A percentile compares a stretch with the other conserved stretches of the same genome.
These are phyloP conservation scores for Echinops telfairi DNA, from an alignment of 2,113 vertebrate genomes.

Conservation along the genomic window DNA sequence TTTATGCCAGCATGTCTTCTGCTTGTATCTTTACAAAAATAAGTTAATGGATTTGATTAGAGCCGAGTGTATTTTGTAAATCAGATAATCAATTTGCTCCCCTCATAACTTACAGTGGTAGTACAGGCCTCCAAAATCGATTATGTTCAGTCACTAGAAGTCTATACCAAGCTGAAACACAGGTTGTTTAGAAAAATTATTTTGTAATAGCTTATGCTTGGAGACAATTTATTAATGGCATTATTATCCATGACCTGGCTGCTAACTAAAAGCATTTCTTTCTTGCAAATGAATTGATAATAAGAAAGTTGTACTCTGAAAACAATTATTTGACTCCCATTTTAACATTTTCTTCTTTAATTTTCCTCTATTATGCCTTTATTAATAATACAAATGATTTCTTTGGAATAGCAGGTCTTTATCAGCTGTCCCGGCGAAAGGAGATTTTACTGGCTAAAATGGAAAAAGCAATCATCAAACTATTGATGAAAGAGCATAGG, in stretches of 20 bases:
- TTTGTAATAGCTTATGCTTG: not conserved
- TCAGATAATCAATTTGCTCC: not conserved
- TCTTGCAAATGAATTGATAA: slow-evolving; percentile 36
- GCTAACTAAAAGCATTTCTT: slow-evolving; percentile 32
- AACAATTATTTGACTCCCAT: not conserved
- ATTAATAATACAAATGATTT: not conserved
- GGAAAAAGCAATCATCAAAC: not conserved
- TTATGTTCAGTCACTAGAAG: not conserved
- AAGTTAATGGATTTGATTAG: not conserved
- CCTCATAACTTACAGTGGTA: not conserved
- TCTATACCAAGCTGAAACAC: not conserved
- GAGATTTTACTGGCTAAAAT: slow-evolving; percentile 38
- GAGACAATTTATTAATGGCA: not conserved
- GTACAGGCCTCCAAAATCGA: not conserved
- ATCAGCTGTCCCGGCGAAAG: not conserved
- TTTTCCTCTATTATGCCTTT: too few species aligned
- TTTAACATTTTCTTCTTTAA: not conserved
- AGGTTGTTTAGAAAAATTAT: slow-evolving; percentile 17
- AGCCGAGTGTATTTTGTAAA: not conserved
- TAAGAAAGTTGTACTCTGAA: not conserved
- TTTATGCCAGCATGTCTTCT: not conserved
- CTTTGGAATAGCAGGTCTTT: slow-evolving; percentile 22
- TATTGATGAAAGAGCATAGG: not conserved
- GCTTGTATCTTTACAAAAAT: not conserved
- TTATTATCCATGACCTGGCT: not conserved